A percentile compares a stretch with the other conserved stretches of the same genome.
Conservation (phyloP, 2,888 invertebrate species). For the Incurvaria masculella region DNA sequence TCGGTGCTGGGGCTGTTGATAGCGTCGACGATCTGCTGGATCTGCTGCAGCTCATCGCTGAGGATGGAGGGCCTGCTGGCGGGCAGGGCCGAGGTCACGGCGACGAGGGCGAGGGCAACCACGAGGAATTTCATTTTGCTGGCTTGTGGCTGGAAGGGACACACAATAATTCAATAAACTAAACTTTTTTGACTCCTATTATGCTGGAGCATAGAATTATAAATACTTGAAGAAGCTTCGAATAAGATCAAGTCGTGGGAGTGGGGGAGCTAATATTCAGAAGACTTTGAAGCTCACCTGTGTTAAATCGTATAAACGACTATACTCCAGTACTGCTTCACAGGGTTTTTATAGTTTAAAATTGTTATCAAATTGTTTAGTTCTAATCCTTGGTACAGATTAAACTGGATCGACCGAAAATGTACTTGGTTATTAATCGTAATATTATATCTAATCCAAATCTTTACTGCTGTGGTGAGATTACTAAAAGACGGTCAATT, state of each 20-base stretch:
- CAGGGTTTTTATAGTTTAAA: constrained; percentile 20
- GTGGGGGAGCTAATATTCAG: too few relatives aligned
- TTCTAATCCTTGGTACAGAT: too few relatives aligned
- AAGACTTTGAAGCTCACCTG: too few relatives aligned
- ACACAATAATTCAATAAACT: not conserved
- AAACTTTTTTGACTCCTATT: not conserved
- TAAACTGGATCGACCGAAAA: too few relatives aligned
- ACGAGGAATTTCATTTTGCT: constrained; percentile 35
- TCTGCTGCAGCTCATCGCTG: constrained; percentile 18
- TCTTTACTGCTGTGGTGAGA: not conserved
- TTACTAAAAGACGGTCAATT: not conserved
- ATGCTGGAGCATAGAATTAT: too few relatives aligned
- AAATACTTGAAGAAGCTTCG: too few relatives aligned
- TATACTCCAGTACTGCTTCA: constrained; percentile 14
- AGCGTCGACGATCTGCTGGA: constrained; percentile 28
- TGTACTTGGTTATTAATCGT: too few relatives aligned
- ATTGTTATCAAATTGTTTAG: constrained; percentile 8
- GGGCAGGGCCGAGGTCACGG: constrained; percentile 28
- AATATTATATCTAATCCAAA: not conserved
- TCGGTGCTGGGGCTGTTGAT: constrained; percentile 32
- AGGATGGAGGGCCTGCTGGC: constrained; percentile 20
- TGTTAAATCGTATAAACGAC: constrained; percentile 20
- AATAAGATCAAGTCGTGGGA: too few relatives aligned
- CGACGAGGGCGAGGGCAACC: constrained; percentile 27
- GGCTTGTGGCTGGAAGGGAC: constrained; percentile 19